A percentile compares a stretch with the other conserved stretches of the same genome.
phyloP scores from a whole-genome alignment of 2,888 invertebrate genomes.

The Himalopsyche japonica region DNA sequence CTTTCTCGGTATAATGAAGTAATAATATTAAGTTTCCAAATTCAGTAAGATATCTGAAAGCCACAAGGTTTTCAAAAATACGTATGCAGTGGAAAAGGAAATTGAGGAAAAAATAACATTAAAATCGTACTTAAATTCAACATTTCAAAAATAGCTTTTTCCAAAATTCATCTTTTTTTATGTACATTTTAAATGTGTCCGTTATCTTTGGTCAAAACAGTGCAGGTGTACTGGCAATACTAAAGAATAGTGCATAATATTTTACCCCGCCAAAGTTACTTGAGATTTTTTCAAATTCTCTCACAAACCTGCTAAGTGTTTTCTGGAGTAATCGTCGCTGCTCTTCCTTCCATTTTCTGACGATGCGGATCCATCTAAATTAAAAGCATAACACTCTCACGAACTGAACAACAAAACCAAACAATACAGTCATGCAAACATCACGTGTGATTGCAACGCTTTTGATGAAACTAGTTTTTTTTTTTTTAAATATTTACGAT shows the following conservation, averaged over 20 bases:
- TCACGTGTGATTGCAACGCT: not conserved
- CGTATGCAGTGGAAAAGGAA: too few species aligned
- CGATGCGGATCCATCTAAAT: conserved; percentile 56
- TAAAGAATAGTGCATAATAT: not conserved
- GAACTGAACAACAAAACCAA: conserved; percentile 9
- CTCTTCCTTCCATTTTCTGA: conserved; percentile 57
- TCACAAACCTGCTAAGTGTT: conserved; percentile 56
- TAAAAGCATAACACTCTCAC: conserved; percentile 34
- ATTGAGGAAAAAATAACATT: too few species aligned
- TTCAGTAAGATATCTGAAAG: too few species aligned
- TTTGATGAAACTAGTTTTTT: not conserved
- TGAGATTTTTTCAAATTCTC: not conserved
- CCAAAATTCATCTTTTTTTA: not conserved
- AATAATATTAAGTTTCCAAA: too few species aligned
- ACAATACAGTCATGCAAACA: not conserved
- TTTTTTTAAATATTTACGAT: not conserved
- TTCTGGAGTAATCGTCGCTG: conserved; percentile 60
- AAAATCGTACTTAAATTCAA: too few species aligned
- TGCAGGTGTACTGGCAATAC: not conserved
- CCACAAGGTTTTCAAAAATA: too few species aligned
- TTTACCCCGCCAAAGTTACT: not conserved
- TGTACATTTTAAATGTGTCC: not conserved
- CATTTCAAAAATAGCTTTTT: too few species aligned
- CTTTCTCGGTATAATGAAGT: too few species aligned
- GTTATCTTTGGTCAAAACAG: not conserved